These are phyloP conservation scores for Pyrgilauda ruficollis DNA, from an alignment of 2,113 vertebrate genomes.

Conservation along the genomic window DNA sequence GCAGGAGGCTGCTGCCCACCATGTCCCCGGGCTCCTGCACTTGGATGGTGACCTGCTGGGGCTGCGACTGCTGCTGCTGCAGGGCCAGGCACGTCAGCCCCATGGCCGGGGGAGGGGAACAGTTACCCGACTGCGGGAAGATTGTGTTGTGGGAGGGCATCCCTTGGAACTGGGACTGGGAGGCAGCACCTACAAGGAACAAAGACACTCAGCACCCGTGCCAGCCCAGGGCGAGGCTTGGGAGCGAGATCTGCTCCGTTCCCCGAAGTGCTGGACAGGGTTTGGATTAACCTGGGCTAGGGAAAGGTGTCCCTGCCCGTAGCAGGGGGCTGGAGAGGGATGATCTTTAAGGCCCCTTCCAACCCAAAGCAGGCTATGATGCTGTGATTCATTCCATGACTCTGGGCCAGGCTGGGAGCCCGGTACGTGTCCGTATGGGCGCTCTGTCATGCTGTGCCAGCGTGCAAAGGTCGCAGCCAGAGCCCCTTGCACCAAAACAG, in stretches of 20 bases:
- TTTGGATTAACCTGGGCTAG: neutral
- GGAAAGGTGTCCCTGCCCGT: neutral
- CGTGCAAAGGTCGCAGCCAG: neutral
- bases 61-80: constrained; percentile 81
- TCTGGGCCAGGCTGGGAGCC: neutral
- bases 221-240: fast-evolving
- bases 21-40: constrained; percentile 89
- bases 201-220: neutral
- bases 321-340: neutral
- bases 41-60: constrained; percentile 94
- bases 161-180: constrained; percentile 87
- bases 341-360: neutral
- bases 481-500: neutral
- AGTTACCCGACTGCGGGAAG: constrained; percentile 86
- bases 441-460: neutral
- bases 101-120: constrained; percentile 84
- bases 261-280: neutral
- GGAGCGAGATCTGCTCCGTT: neutral
- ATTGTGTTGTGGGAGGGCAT: constrained; percentile 76
- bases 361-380: neutral
- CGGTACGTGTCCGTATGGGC: fast-evolving
- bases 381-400: neutral
- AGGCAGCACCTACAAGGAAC: constrained; percentile 73
- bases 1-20: constrained; percentile 69
- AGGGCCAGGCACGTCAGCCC: constrained; percentile 81